These are phyloP conservation scores for Leptobrachium leishanense DNA, from an alignment of 2,113 vertebrate species.

Conservation along the genomic window DNA sequence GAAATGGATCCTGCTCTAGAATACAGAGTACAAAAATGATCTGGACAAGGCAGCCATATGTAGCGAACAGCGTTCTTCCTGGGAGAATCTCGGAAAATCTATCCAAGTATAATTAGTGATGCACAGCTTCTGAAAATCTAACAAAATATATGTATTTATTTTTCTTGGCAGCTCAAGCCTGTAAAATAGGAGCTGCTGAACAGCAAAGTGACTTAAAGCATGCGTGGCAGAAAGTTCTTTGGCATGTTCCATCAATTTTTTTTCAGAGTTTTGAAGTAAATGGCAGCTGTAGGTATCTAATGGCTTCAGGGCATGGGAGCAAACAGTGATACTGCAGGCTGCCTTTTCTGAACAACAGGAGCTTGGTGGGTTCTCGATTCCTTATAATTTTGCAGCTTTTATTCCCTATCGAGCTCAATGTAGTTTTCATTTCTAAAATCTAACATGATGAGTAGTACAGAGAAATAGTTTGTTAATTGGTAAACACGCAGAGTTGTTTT, in stretches of 20 bases:
- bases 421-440: conserved; percentile 35
- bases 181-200: neutral
- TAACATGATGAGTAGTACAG: conserved; percentile 27
- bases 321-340: conserved; percentile 31
- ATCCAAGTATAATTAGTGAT: no score
- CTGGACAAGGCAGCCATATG: no score
- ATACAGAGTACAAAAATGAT: no score
- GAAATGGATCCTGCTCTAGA: no score
- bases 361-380: conserved; percentile 33
- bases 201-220: conserved; percentile 15
- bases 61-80: no score
- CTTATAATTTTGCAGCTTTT: conserved; percentile 55
- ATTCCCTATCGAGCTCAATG: conserved; percentile 49
- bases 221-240: conserved; percentile 10
- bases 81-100: no score
- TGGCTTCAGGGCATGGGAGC: conserved; percentile 30
- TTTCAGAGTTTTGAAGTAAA: conserved; percentile 28
- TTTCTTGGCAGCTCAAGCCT: neutral
- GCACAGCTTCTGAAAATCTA: no score
- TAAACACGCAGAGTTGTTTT: conserved; percentile 4
- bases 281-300: conserved; percentile 32
- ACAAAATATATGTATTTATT: no score
- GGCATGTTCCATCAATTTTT: conserved; percentile 17
- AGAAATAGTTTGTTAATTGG: conserved; percentile 32
- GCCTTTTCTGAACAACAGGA: conserved; percentile 34